Percentiles rank a stretch among this genome's conserved stretches.
phyloP scores from a whole-genome alignment of 2,888 invertebrate genomes.

The Meandrusa payeni region DNA sequence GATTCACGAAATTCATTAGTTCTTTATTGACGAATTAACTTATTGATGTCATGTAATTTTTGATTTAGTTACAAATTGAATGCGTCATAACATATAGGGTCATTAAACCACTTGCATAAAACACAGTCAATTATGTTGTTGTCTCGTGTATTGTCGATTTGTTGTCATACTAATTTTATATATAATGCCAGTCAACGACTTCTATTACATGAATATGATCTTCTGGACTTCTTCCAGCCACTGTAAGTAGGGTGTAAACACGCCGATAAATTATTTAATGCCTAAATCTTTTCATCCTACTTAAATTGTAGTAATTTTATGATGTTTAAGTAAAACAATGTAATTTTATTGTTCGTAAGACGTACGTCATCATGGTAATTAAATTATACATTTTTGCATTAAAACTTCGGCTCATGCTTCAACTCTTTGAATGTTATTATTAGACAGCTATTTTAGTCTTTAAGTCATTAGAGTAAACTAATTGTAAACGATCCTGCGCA shows the following conservation, averaged over 20 bases:
- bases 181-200: constrained; percentile 19
- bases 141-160: no score
- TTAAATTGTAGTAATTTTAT: constrained; percentile 18
- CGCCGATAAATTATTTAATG: constrained; percentile 27
- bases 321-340: constrained; percentile 5
- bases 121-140: no score
- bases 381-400: no score
- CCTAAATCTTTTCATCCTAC: constrained; percentile 23
- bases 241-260: constrained; percentile 25
- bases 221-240: constrained; percentile 21
- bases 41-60: background rate
- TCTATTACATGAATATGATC: constrained; percentile 10
- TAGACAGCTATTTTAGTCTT: constrained; percentile 3
- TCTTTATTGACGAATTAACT: background rate
- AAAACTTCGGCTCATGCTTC: background rate
- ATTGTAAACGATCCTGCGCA: background rate
- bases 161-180: no score
- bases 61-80: no score
- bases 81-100: no score
- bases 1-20: constrained; percentile 44
- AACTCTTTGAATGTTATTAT: background rate
- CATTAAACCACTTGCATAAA: no score
- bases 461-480: background rate
- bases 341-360: background rate
- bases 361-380: background rate